A percentile compares a stretch with the other conserved stretches of the same genome.
Evolutionary conservation across 1,140 invertebrate genomes (phyloP).

Genomic region (Cotesia typhae): DNA sequence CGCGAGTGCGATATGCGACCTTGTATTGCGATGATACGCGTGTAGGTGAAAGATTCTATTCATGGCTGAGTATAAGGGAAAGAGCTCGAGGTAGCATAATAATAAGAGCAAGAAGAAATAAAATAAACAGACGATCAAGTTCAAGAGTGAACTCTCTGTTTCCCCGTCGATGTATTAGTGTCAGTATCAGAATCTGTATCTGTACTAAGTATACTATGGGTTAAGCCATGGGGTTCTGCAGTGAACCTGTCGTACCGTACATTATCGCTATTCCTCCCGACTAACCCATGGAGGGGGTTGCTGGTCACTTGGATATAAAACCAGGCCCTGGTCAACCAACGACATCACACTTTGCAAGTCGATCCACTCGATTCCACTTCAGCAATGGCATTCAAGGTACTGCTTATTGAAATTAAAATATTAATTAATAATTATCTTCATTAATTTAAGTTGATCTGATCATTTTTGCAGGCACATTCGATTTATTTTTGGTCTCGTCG

Average conservation of each 20-base stretch:
- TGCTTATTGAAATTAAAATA: not conserved
- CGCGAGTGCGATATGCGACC: no score
- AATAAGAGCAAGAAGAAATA: not conserved
- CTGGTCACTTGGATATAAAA: constrained; percentile 28
- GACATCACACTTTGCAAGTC: constrained; percentile 34
- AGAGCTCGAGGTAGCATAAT: not conserved
- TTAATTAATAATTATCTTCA: not conserved
- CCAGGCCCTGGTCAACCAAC: constrained; percentile 27
- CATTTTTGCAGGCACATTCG: no score
- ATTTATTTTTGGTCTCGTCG: no score
- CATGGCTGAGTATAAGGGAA: not conserved
- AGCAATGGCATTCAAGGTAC: constrained; percentile 31
- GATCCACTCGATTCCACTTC: constrained; percentile 33
- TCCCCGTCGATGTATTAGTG: no score
- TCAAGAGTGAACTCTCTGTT: constrained; percentile 34
- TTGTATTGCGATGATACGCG: no score
- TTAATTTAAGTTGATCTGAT: no score
- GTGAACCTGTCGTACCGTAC: not conserved
- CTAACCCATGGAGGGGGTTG: constrained; percentile 20
- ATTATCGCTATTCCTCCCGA: not conserved
- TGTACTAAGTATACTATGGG: no score
- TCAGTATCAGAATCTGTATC: no score
- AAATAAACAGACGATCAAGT: constrained; percentile 42
- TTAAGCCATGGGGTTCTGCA: constrained; percentile 3
- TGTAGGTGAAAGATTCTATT: not conserved